Evolutionary conservation across 2,888 invertebrate genomes (phyloP).

Genomic region (Luperina nickerlii): DNA sequence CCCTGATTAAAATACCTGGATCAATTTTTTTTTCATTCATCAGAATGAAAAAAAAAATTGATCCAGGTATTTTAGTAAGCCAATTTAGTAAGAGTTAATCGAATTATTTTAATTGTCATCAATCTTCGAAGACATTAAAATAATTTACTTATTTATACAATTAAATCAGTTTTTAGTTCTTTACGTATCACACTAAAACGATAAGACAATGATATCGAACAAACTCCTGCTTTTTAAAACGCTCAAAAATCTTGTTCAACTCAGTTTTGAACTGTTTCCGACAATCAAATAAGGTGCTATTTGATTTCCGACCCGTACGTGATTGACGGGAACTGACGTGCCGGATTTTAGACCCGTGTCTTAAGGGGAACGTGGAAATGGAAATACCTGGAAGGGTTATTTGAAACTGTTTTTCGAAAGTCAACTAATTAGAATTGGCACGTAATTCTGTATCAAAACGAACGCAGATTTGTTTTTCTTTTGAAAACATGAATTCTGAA

Average conservation of each 20-base stretch:
- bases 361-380: neutral
- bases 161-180: neutral
- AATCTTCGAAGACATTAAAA: neutral
- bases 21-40: no score
- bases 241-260: neutral
- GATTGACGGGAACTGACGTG: conserved; percentile 35
- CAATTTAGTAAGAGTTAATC: neutral
- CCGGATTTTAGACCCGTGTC: conserved; percentile 38
- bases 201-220: neutral
- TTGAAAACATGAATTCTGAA: neutral
- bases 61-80: neutral
- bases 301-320: conserved; percentile 41
- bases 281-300: conserved; percentile 27
- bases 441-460: neutral
- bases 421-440: neutral
- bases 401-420: neutral
- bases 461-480: neutral
- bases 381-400: conserved; percentile 5
- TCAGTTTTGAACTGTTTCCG: conserved; percentile 3
- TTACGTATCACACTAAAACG: neutral
- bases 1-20: no score
- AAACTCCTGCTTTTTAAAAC: neutral
- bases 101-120: neutral
- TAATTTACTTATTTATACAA: no score
- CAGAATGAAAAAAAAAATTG: neutral